Evolutionary conservation across 2,797 vertebrate species (phyloP), one percentile per base, ranked within the genome.

Genomic region (Diplodus sargus): DNA sequence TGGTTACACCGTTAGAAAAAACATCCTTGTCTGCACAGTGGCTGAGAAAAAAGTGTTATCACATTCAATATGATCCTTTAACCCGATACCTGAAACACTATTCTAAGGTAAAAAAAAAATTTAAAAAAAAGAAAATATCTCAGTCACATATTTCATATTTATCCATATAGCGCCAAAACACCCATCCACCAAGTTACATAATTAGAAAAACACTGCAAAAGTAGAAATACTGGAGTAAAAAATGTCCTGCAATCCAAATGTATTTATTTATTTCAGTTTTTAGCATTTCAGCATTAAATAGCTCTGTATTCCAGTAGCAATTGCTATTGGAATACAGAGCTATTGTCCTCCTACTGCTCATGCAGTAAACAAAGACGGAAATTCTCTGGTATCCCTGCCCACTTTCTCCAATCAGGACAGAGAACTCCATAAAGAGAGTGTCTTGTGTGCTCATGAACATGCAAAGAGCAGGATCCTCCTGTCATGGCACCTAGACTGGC

Each of bases 1-100:
- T 13, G 17, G 30, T 25, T 60, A 75, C 5, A 74, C 2, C 9
- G 39, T 56, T 54, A 59, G n/a, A 61, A 56, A 61, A 62, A 68
- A 60, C 7, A 28, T 51, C 18, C 15, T 20, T 17, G 34, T 61
- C 11, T n/a, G n/a, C 23, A 15, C 11, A 61, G 63, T 51, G 54
- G 14, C 11, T 43, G 0, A 17, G 14, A 45, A 30, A 25, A 39
- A 10, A n/a, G 9, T 20, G 28, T 62, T 51, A 64, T 42, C 28
- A 43, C 25, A 45, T 45, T 56, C 22, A 51, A 62, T 15, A 56
- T 49, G 49, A 43, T 57, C 23, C 15, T 20, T 43, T 54, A 42
- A 0, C 4, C 34, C 9, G 43, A 23, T 4, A 22, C 54, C 22
- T 12, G 56, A 59, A 47, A 51, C 48, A 28, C 5, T 13, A 10